These are phyloP conservation scores for Phaetusa simplex DNA, from an alignment of 2,113 vertebrate genomes.

Conservation along the genomic window DNA sequence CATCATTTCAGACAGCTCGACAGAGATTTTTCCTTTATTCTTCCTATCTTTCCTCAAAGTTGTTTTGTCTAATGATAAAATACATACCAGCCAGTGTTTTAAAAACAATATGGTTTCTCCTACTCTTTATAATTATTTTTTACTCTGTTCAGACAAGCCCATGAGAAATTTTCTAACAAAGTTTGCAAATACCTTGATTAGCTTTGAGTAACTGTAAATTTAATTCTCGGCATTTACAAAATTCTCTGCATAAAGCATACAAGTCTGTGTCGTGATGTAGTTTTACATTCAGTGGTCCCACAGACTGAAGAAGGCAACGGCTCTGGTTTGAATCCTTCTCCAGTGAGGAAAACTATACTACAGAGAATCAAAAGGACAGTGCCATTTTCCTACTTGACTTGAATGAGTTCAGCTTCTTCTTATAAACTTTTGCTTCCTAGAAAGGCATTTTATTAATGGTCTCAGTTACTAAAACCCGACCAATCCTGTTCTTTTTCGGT, in stretches of 20 bases:
- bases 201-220: background rate
- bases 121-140: background rate
- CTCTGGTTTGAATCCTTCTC: background rate
- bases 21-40: background rate
- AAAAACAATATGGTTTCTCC: background rate
- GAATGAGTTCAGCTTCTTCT: background rate
- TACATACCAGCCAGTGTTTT: background rate
- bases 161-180: background rate
- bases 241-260: background rate
- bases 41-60: background rate
- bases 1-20: background rate
- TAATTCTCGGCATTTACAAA: background rate
- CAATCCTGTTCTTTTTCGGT: background rate
- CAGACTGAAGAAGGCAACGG: background rate
- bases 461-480: background rate
- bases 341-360: background rate
- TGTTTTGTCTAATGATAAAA: background rate
- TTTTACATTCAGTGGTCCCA: background rate
- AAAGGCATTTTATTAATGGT: background rate
- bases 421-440: background rate
- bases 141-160: background rate
- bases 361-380: background rate
- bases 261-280: background rate
- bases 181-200: background rate
- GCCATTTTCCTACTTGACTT: background rate